phyloP scores from a whole-genome alignment of 1,140 invertebrate genomes.

The Trigoniulus corallinus region DNA sequence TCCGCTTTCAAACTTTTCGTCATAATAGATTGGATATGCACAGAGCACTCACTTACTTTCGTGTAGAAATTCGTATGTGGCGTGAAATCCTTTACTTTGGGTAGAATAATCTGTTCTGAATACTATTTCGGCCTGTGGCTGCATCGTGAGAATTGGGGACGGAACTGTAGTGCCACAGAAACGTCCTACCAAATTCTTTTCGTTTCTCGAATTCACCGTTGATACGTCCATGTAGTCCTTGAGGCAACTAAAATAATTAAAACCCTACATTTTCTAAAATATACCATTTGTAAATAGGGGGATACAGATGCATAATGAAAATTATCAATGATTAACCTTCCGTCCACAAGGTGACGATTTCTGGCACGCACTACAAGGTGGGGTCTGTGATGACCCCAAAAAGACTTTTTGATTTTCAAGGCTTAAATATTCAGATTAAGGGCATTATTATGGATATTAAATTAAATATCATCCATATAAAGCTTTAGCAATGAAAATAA shows the following conservation, averaged over 20 bases:
- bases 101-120: conserved; percentile 23
- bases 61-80: conserved; percentile 22
- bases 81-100: conserved; percentile 21
- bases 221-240: conserved; percentile 22
- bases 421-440: no score
- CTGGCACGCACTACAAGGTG: no score
- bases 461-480: no score
- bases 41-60: conserved; percentile 20
- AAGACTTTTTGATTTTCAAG: no score
- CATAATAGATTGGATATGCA: no score
- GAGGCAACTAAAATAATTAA: conserved; percentile 15
- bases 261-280: background rate
- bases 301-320: background rate
- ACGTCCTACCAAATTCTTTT: conserved; percentile 19
- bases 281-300: no score
- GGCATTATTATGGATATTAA: no score
- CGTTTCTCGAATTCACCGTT: conserved; percentile 15
- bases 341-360: no score
- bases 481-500: no score
- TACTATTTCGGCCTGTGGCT: conserved; percentile 22
- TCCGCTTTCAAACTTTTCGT: no score
- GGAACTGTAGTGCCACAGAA: conserved; percentile 19
- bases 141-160: conserved; percentile 19
- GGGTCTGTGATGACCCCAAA: no score
- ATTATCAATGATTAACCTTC: background rate